phyloP scores from a whole-genome alignment of 1,140 invertebrate genomes.

The Nylanderia fulva region DNA sequence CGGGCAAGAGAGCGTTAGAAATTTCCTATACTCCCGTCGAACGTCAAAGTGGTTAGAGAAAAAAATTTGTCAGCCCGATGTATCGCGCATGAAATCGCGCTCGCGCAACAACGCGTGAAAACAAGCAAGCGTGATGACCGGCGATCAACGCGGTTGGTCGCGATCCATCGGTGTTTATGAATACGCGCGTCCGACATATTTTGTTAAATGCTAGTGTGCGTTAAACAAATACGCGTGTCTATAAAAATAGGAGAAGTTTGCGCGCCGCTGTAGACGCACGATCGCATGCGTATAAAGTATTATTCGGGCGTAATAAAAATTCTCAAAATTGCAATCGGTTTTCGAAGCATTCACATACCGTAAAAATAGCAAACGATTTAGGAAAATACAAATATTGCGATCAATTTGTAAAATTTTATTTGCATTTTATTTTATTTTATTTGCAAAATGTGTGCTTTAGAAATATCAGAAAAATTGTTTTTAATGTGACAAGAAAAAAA shows the following conservation, averaged over 20 bases:
- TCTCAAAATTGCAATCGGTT: not conserved
- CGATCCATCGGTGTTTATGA: constrained; percentile 50
- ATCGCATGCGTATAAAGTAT: not conserved
- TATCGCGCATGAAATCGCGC: constrained; percentile 36
- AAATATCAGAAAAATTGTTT: no score
- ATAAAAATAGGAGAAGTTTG: constrained; percentile 30
- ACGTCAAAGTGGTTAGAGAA: constrained; percentile 56
- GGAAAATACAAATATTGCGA: constrained; percentile 14
- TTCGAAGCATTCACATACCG: not conserved
- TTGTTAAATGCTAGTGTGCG: constrained; percentile 35
- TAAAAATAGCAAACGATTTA: not conserved
- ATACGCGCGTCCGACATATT: constrained; percentile 41
- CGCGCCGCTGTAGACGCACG: not conserved
- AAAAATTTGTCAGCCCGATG: constrained; percentile 49
- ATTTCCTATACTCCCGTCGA: constrained; percentile 29
- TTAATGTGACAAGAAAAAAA: no score
- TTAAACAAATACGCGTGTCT: constrained; percentile 42
- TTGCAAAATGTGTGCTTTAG: no score
- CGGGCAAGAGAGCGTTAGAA: constrained; percentile 40
- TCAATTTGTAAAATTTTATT: not conserved
- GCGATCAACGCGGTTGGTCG: constrained; percentile 48
- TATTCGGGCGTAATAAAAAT: constrained; percentile 39
- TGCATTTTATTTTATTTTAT: not conserved
- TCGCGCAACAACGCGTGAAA: constrained; percentile 39
- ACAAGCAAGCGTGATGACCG: constrained; percentile 56